These are phyloP conservation scores for Cranoglanis bouderius DNA, from an alignment of 2,113 vertebrate genomes.

Conservation along the genomic window DNA sequence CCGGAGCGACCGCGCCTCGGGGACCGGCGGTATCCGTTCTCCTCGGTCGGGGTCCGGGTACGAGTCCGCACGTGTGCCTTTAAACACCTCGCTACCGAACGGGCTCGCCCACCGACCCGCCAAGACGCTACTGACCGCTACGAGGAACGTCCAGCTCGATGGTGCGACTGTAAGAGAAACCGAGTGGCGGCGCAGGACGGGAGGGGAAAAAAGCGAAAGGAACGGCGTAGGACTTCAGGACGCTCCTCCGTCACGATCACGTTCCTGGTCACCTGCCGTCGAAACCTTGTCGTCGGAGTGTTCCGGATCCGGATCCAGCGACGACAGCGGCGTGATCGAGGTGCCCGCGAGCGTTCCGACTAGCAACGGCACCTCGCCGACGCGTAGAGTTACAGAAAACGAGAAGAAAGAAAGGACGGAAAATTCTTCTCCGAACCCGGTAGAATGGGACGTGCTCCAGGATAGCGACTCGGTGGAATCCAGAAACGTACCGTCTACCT, in stretches of 20 bases:
- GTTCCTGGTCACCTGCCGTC: constrained; percentile 42
- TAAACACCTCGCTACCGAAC: not conserved
- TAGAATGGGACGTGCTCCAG: not conserved
- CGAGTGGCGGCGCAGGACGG: not conserved
- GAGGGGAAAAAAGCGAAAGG: not conserved
- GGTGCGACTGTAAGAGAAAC: not conserved
- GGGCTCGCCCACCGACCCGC: not conserved
- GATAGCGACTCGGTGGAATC: constrained; percentile 15
- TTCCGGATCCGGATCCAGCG: constrained; percentile 60
- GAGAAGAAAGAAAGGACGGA: not conserved
- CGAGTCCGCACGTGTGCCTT: not conserved
- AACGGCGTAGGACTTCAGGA: not conserved
- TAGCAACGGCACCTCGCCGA: not conserved
- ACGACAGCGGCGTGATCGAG: constrained; percentile 69
- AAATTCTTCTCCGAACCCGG: not conserved
- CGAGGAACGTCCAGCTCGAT: not conserved
- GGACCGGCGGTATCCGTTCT: constrained; percentile 17
- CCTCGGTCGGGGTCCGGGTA: not conserved
- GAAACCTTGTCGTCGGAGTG: constrained; percentile 67
- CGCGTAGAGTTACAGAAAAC: not conserved
- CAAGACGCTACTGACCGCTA: not conserved
- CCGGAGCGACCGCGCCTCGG: constrained; percentile 64
- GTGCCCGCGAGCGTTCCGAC: constrained; percentile 51
- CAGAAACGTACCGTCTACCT: constrained; percentile 30
- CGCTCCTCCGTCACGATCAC: not conserved